Percentiles rank a stretch among this genome's conserved stretches.
These are phyloP conservation scores for Protobothrops flavoviridis DNA, from an alignment of 2,113 vertebrate genomes.

Conservation along the genomic window DNA sequence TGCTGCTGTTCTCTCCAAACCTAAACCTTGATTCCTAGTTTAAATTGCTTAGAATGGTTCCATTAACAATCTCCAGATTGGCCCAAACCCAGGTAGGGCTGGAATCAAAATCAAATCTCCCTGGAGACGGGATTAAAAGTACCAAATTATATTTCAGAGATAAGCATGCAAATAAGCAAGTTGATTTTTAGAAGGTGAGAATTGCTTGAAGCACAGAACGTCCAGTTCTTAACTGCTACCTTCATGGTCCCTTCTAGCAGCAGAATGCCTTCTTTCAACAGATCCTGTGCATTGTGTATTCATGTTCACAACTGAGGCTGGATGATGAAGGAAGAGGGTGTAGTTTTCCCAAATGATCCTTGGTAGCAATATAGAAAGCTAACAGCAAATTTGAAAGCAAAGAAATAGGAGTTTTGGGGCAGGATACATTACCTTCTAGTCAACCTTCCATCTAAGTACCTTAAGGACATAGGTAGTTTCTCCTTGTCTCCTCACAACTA, in stretches of 20 bases:
- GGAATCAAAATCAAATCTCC: neutral
- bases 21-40: neutral
- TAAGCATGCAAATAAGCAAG: neutral
- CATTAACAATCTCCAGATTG: neutral
- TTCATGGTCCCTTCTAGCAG: neutral
- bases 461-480: neutral
- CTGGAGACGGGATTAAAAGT: neutral
- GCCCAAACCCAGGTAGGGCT: neutral
- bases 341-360: neutral
- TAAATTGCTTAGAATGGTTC: neutral
- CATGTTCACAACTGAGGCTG: neutral
- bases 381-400: neutral
- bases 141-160: neutral
- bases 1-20: neutral
- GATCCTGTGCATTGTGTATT: neutral
- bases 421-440: neutral
- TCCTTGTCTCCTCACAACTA: neutral
- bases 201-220: neutral
- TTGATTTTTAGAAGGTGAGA: neutral
- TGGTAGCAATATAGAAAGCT: neutral
- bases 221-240: neutral
- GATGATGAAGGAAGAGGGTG: neutral
- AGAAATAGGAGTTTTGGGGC: neutral
- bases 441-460: neutral
- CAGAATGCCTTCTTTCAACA: neutral